These are phyloP conservation scores for Drosophila meridiana DNA, from an alignment of 2,888 invertebrate species.

Conservation along the genomic window DNA sequence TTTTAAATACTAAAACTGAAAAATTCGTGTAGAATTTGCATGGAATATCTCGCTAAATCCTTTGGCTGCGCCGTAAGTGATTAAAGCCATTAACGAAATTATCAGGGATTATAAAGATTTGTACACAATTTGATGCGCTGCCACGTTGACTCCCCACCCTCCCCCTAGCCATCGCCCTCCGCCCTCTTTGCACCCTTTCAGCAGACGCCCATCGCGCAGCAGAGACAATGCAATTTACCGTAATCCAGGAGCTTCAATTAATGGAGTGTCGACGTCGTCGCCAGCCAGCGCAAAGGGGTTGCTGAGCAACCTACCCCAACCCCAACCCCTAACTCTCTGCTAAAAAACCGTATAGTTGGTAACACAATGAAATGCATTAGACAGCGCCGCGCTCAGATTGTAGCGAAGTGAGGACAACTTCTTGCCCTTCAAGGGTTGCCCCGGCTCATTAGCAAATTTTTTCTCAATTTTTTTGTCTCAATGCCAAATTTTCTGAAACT, in stretches of 20 bases:
- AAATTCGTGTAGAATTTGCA: neutral
- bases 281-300: conserved; percentile 50
- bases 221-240: conserved; percentile 84
- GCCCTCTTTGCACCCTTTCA: conserved; percentile 2
- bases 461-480: conserved; percentile 14
- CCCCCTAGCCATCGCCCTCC: neutral
- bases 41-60: conserved; percentile 18
- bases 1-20: conserved; percentile 41
- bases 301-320: conserved; percentile 43
- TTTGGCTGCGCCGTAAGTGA: conserved; percentile 76
- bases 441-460: conserved; percentile 12
- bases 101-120: conserved; percentile 84
- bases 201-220: conserved; percentile 63
- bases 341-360: conserved; percentile 49
- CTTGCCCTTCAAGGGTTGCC: neutral
- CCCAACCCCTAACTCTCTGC: conserved; percentile 1
- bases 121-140: conserved; percentile 71
- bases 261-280: conserved; percentile 75
- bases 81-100: conserved; percentile 85
- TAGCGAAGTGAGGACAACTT: neutral
- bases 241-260: conserved; percentile 84
- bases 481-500: conserved; percentile 21
- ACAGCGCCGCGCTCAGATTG: neutral
- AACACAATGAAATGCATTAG: conserved; percentile 51
- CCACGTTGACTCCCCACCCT: conserved; percentile 34